These are phyloP conservation scores for Drosophila austrosaltans DNA, from an alignment of 2,888 invertebrate genomes.

Conservation along the genomic window DNA sequence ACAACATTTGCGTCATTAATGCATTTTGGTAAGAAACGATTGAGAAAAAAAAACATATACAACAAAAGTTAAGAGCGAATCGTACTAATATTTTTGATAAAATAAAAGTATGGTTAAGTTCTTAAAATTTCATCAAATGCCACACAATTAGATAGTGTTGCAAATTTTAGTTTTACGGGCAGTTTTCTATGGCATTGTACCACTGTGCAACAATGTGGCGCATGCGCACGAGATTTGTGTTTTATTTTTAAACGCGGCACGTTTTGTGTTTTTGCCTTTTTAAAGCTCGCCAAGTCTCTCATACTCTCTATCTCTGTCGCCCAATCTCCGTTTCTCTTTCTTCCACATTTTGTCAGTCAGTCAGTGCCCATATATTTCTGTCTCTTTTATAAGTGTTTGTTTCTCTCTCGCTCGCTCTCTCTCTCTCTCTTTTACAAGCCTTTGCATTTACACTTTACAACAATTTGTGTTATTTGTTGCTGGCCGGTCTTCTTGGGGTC, in stretches of 20 bases:
- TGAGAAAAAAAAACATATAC: background rate
- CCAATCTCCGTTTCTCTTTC: background rate
- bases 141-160: too few relatives aligned
- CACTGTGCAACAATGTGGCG: slow-evolving; percentile 34
- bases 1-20: slow-evolving; percentile 2
- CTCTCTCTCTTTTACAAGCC: slow-evolving; percentile 45
- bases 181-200: slow-evolving; percentile 13
- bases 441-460: slow-evolving; percentile 53
- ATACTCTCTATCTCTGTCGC: slow-evolving; percentile 8
- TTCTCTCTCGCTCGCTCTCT: slow-evolving; percentile 13
- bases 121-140: too few relatives aligned
- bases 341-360: slow-evolving; percentile 28
- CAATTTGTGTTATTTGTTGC: slow-evolving; percentile 45
- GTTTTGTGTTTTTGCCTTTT: slow-evolving; percentile 68
- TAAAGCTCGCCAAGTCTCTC: background rate
- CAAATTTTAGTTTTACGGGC: too few relatives aligned
- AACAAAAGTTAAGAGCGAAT: background rate
- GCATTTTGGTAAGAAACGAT: background rate
- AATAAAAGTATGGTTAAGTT: too few relatives aligned
- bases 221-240: slow-evolving; percentile 69
- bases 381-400: too few relatives aligned
- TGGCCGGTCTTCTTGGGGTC: background rate
- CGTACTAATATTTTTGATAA: too few relatives aligned
- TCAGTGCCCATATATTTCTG: too few relatives aligned
- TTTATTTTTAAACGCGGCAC: slow-evolving; percentile 71